Percentiles rank a stretch among this genome's conserved stretches.
Evolutionary conservation across 2,113 vertebrate species (phyloP).

Genomic region (Sphaerodactylus townsendi): DNA sequence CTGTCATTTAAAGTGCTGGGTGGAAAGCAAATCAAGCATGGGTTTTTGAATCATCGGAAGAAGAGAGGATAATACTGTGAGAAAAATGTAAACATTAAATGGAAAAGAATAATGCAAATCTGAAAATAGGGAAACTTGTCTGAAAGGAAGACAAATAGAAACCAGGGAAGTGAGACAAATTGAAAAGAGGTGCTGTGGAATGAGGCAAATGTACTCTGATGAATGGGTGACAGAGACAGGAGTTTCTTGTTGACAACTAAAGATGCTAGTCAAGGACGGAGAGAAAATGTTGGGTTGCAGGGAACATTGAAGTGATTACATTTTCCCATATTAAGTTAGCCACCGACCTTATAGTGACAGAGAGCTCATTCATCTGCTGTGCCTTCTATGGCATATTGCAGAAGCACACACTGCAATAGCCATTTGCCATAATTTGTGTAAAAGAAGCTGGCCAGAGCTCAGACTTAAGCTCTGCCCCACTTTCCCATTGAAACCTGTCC

Average conservation of each 20-base stretch:
- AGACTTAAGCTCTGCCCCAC: neutral
- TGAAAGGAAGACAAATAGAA: slow-evolving; percentile 20
- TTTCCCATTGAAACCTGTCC: neutral
- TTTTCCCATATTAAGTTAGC: neutral
- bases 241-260: slow-evolving; percentile 41
- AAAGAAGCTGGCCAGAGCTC: neutral
- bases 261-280: neutral
- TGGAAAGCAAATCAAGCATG: slow-evolving; percentile 35
- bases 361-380: neutral
- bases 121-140: slow-evolving; percentile 3
- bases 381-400: neutral
- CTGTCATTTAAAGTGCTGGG: slow-evolving; percentile 36
- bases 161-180: neutral
- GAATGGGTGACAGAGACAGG: slow-evolving; percentile 27
- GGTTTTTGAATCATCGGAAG: slow-evolving; percentile 2
- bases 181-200: slow-evolving; percentile 30
- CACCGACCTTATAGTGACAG: neutral
- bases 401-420: neutral
- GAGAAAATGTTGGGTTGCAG: neutral
- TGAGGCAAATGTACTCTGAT: slow-evolving; percentile 19
- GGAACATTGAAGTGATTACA: neutral
- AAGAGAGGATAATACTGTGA: neutral
- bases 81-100: slow-evolving; percentile 21
- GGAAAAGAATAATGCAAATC: slow-evolving; percentile 4
- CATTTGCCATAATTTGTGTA: neutral